Conservation (phyloP, 2,113 vertebrate genomes). For the Lophura nycthemera region DNA sequence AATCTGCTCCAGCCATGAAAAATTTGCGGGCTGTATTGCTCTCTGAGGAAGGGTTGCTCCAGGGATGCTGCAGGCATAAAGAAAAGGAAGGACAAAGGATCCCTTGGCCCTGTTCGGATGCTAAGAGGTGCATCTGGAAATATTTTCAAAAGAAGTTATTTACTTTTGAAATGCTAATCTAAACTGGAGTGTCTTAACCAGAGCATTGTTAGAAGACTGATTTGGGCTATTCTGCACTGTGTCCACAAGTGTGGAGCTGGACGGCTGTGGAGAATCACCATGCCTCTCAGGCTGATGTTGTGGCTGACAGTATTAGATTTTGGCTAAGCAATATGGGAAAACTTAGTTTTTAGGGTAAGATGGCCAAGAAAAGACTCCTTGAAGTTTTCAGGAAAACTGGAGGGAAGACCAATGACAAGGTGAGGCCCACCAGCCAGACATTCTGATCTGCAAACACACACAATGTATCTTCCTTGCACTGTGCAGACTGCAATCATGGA, state of each 20-base stretch:
- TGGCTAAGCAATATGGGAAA: not conserved
- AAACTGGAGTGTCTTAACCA: not conserved
- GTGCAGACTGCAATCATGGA: not conserved
- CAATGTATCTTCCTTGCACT: not conserved
- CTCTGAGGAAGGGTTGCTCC: not conserved
- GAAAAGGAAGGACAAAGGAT: not conserved
- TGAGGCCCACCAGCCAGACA: not conserved
- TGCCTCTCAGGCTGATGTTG: not conserved
- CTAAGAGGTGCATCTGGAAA: not conserved
- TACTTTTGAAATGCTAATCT: not conserved
- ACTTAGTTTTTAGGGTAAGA: not conserved
- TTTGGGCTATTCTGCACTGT: not conserved
- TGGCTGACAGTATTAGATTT: not conserved
- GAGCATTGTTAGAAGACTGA: not conserved
- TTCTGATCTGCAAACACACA: not conserved
- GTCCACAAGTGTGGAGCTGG: not conserved
- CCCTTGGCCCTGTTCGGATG: not conserved
- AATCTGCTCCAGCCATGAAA: not conserved
- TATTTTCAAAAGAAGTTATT: not conserved
- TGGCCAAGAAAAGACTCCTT: not conserved
- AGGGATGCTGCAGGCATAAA: not conserved
- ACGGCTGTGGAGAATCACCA: not conserved
- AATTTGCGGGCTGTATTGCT: not conserved
- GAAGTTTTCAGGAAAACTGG: not conserved
- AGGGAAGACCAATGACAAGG: not conserved